Evolutionary conservation across 2,113 vertebrate species (phyloP).

Genomic region (Carassius gibelio): DNA sequence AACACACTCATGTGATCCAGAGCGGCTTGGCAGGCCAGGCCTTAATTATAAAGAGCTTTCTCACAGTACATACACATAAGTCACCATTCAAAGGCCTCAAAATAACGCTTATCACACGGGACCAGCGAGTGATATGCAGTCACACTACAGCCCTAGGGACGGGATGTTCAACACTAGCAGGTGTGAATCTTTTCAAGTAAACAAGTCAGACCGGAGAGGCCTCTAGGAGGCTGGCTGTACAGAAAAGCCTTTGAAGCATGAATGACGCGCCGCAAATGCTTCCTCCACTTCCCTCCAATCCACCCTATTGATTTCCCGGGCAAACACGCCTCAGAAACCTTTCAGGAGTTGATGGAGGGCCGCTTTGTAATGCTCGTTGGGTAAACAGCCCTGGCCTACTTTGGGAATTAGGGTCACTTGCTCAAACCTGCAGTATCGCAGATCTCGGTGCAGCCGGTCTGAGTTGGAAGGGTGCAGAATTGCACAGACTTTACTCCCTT

Average conservation of each 20-base stretch:
- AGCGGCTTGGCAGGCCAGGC: constrained; percentile 22
- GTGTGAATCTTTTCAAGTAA: constrained; percentile 24
- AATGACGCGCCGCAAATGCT: too few relatives aligned
- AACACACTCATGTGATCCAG: constrained; percentile 22
- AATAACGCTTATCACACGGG: not conserved
- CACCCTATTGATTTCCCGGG: too few relatives aligned
- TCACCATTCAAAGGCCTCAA: constrained; percentile 31
- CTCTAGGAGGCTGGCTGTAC: constrained; percentile 8
- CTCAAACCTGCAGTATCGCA: not conserved
- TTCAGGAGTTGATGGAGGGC: too few relatives aligned
- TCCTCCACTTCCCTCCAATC: too few relatives aligned
- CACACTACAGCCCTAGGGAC: constrained; percentile 36
- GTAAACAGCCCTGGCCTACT: constrained; percentile 44
- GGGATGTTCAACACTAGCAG: not conserved
- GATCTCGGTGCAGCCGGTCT: not conserved
- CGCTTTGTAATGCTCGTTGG: not conserved
- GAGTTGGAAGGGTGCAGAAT: not conserved
- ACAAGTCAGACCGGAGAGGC: not conserved
- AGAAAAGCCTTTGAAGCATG: too few relatives aligned
- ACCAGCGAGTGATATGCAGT: not conserved
- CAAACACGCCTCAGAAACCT: too few relatives aligned
- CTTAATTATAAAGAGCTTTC: constrained; percentile 47
- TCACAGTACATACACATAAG: constrained; percentile 16
- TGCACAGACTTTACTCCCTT: not conserved
- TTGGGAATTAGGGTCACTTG: constrained; percentile 25